Conservation (phyloP, 1,140 invertebrate species). For the Caenorhabditis inopinata region DNA sequence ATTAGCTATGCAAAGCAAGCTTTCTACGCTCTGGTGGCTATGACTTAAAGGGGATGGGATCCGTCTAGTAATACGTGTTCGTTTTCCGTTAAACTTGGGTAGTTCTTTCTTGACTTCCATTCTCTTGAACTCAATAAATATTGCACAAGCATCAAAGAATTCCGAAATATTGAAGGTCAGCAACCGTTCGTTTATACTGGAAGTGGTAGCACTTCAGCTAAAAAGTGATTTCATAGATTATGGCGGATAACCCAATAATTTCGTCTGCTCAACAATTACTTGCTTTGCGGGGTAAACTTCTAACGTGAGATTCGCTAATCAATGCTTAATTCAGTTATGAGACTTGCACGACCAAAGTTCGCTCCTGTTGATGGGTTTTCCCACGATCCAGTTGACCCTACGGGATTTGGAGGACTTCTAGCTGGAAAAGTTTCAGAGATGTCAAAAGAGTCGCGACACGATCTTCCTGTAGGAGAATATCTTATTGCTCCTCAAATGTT, state of each 20-base stretch:
- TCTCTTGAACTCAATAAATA: conserved; percentile 1
- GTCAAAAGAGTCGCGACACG: conserved; percentile 54
- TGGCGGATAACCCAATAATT: background rate
- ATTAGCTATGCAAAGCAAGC: conserved; percentile 27
- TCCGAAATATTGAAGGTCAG: background rate
- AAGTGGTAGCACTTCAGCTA: too few relatives aligned
- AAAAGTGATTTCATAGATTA: background rate
- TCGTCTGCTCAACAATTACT: conserved; percentile 33
- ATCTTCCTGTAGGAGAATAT: conserved; percentile 77
- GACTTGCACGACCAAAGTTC: conserved; percentile 82
- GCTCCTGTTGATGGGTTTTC: conserved; percentile 78
- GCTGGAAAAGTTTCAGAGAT: conserved; percentile 22
- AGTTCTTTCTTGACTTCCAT: background rate
- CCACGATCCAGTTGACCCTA: conserved; percentile 79
- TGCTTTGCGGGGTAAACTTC: conserved; percentile 37
- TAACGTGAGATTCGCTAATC: background rate
- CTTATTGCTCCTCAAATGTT: conserved; percentile 90
- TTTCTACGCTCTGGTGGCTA: background rate
- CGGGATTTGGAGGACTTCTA: conserved; percentile 14
- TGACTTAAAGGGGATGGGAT: background rate
- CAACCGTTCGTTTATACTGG: background rate
- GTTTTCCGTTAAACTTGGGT: background rate
- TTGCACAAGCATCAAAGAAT: background rate
- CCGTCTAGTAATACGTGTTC: background rate
- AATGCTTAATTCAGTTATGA: conserved; percentile 76